Evolutionary conservation across 2,888 invertebrate species (phyloP).

Genomic region (Steinernema scapterisci): DNA sequence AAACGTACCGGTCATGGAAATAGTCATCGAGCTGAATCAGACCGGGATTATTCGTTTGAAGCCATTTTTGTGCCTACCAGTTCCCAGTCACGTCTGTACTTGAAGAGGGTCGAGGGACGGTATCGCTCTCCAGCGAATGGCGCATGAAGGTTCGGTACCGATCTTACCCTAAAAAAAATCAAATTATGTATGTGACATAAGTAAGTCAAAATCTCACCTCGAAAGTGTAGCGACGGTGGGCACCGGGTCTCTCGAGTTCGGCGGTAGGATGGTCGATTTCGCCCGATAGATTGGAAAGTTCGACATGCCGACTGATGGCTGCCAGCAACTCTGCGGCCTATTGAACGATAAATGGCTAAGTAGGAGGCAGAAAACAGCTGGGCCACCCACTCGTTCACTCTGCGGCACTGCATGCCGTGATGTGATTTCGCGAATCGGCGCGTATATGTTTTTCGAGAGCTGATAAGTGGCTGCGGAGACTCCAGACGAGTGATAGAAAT

Average conservation of each 20-base stretch:
- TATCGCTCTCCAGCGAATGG: conserved; percentile 55
- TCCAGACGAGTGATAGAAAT: neutral
- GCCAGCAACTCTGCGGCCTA: conserved; percentile 14
- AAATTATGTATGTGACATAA: neutral
- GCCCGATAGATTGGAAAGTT: conserved; percentile 49
- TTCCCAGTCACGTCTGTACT: conserved; percentile 60
- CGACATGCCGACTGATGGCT: conserved; percentile 26
- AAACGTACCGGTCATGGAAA: conserved; percentile 55
- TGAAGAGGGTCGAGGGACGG: conserved; percentile 60
- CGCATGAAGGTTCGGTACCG: conserved; percentile 61
- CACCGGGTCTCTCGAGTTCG: conserved; percentile 60
- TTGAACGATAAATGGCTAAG: conserved; percentile 21
- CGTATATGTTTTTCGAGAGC: conserved; percentile 17
- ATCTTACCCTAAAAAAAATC: conserved; percentile 55
- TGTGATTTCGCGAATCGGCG: conserved; percentile 27
- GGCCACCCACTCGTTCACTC: conserved; percentile 16
- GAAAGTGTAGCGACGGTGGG: conserved; percentile 61
- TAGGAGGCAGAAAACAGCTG: conserved; percentile 17
- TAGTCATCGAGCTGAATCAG: conserved; percentile 56
- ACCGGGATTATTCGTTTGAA: neutral
- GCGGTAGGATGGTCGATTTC: conserved; percentile 51
- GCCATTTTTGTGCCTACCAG: conserved; percentile 44
- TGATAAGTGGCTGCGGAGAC: conserved; percentile 9
- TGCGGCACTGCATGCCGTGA: conserved; percentile 22
- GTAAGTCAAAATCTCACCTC: conserved; percentile 45